Conservation (phyloP, 2,797 vertebrate genomes). For the Danio albolineatus region DNA sequence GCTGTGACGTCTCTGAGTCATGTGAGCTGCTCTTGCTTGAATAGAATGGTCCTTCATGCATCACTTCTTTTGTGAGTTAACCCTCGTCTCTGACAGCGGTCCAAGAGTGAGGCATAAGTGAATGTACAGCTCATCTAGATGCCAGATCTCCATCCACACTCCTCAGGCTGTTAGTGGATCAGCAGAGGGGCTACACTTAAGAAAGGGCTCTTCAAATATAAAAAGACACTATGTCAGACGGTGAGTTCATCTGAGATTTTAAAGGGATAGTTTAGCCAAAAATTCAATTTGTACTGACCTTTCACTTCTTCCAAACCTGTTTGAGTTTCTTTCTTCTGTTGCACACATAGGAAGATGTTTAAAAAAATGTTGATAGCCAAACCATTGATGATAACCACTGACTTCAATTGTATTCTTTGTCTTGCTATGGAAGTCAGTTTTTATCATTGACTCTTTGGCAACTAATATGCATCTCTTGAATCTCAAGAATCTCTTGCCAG, state of each 20-base stretch:
- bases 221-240: background rate
- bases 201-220: background rate
- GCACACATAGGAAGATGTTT: too few species aligned
- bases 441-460: too few species aligned
- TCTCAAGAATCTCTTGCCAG: too few species aligned
- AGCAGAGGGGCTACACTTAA: background rate
- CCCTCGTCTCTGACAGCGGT: conserved; percentile 13
- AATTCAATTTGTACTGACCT: too few species aligned
- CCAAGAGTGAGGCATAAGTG: conserved; percentile 9
- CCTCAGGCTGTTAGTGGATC: conserved; percentile 4
- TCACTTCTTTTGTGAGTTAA: conserved; percentile 32
- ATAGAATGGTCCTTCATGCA: conserved; percentile 38
- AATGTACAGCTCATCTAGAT: conserved; percentile 17
- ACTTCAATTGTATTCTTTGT: too few species aligned
- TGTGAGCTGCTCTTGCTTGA: conserved; percentile 33
- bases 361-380: too few species aligned
- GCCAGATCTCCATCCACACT: conserved; percentile 21
- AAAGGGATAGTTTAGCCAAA: too few species aligned
- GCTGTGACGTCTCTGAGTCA: conserved; percentile 20
- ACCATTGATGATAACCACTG: too few species aligned
- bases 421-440: too few species aligned
- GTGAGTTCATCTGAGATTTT: background rate
- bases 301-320: too few species aligned
- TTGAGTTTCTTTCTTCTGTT: too few species aligned
- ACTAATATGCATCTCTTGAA: too few species aligned